Percentiles rank a stretch among this genome's conserved stretches.
Evolutionary conservation across 2,797 vertebrate genomes (phyloP).

Genomic region (Acanthurus lineatus): DNA sequence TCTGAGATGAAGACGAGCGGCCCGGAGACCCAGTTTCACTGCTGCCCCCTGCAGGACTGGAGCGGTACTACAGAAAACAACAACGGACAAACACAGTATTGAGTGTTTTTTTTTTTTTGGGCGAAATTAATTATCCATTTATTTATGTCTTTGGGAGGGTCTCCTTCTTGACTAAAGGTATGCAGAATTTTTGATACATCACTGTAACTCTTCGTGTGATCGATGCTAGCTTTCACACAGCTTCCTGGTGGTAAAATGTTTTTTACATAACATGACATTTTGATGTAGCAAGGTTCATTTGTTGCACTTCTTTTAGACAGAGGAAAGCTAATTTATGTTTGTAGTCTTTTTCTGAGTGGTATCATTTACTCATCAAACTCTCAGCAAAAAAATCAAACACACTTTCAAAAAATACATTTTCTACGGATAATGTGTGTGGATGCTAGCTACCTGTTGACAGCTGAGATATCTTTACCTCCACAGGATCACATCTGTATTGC

Average conservation of each 20-base stretch:
- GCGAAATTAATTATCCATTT: neutral
- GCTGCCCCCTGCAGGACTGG: conserved; percentile 90
- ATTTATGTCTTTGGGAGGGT: neutral
- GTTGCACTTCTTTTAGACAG: neutral
- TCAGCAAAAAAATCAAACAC: too few relatives aligned
- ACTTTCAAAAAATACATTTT: neutral
- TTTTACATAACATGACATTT: neutral
- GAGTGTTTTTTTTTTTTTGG: neutral
- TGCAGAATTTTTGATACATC: neutral
- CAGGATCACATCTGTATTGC: conserved; percentile 78
- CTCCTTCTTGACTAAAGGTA: neutral
- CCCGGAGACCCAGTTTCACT: conserved; percentile 92
- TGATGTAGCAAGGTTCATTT: neutral
- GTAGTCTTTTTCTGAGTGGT: too few relatives aligned
- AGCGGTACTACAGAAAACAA: conserved; percentile 86
- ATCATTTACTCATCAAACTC: too few relatives aligned
- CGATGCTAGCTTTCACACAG: neutral
- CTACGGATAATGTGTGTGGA: neutral
- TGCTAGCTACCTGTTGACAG: neutral
- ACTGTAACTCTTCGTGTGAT: too few relatives aligned
- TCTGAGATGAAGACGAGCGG: conserved; percentile 94
- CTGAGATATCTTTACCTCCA: conserved; percentile 65
- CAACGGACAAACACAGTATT: neutral
- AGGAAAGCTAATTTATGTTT: too few relatives aligned
- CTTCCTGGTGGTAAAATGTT: too few relatives aligned